Base-by-base conservation (phyloP, 92 coral and sea anemone genomes). In the Parazoanthus darwini region DNA sequence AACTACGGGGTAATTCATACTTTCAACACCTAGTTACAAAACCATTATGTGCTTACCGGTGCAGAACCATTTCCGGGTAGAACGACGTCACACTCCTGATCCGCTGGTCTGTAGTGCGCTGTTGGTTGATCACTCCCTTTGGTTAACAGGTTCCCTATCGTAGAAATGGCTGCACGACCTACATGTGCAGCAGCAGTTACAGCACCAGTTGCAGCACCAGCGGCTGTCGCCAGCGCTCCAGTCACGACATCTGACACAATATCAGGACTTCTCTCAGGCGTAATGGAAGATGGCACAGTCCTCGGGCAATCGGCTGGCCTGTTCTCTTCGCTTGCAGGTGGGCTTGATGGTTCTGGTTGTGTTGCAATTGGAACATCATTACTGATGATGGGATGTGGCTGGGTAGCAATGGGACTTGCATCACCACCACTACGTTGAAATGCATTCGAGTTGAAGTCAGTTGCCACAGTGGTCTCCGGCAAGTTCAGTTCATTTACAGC, bases 181-280 rank as follows among this genome's bases (percentile, higher is more conserved):
- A 92, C 98, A 48, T 72, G 92, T 14, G 90, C 80, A 0, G 88
- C 87, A 1, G 85, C 74, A 7, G 94, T 7, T 48, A 11, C 91
- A 10, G 93, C 88, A 11, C 92, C 98, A 82, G 89, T 29, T 29
- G 33, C 33, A 29, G 33, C 33, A 29, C 33, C 95, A 39, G 91
- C 89, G 11, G 98, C 98, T 23, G 94, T 88, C 82, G 92, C 93
- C 38, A 97, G 67, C 42, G 96, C 98, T 68, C 95, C 99, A 0
- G 98, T 89, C 58, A 96, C 97, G 8, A 96, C 89, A 18, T 86
- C 91, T 7, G 94, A 43, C 26, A 95, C 91, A 85, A 92, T 92
- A 58, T 93, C 94, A 43, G 88, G 88, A 25, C 78, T 88, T 37
- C 88, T 88, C 75, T 77, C 70, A 0, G 87, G 77, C 48, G 90